These are phyloP conservation scores for Notolepis coatsorum DNA, from an alignment of 2,797 vertebrate species.

Conservation along the genomic window DNA sequence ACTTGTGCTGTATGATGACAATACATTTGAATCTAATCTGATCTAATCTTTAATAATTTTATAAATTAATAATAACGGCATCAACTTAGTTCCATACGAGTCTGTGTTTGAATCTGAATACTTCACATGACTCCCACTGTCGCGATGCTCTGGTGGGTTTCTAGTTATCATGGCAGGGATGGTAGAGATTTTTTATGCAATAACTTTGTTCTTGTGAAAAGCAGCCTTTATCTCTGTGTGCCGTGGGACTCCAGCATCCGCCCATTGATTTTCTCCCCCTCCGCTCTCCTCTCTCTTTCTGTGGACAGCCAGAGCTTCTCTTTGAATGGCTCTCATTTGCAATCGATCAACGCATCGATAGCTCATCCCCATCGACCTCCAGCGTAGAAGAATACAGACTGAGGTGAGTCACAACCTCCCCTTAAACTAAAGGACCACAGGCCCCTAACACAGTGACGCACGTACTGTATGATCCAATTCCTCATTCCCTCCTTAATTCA, in stretches of 20 bases:
- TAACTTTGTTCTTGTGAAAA: no score
- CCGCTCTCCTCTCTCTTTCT: conserved; percentile 7
- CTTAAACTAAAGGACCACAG: not conserved
- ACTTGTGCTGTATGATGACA: no score
- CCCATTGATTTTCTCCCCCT: conserved; percentile 41
- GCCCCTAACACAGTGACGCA: not conserved
- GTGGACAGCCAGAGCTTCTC: conserved; percentile 40
- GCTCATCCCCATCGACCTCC: conserved; percentile 42
- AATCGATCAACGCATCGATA: conserved; percentile 50
- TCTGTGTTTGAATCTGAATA: no score
- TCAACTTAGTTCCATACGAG: not conserved
- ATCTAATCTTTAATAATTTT: not conserved
- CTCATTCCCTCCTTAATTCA: no score
- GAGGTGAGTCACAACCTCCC: conserved; percentile 13
- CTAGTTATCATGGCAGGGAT: no score
- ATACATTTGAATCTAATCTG: no score
- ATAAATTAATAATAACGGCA: not conserved
- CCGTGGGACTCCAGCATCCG: conserved; percentile 32
- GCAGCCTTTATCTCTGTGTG: conserved; percentile 12
- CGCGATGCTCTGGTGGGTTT: no score
- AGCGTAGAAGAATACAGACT: not conserved
- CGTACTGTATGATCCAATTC: no score
- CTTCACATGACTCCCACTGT: no score
- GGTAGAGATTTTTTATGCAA: no score
- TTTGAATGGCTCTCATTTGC: conserved; percentile 54